phyloP scores from a whole-genome alignment of 2,888 invertebrate genomes.

The Zelleria hepariella region DNA sequence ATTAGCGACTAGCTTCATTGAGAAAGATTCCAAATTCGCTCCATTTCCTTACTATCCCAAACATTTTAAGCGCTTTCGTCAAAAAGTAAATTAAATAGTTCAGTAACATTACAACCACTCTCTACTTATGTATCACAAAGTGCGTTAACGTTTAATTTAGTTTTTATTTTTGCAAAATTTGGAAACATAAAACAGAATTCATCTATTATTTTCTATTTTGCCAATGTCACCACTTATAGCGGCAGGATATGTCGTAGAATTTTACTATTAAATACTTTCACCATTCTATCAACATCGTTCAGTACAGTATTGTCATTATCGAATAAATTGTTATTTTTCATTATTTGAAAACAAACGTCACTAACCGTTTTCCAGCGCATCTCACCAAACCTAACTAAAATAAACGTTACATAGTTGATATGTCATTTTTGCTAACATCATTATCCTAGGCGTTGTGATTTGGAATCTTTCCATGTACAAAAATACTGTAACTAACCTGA shows the following conservation, averaged over 20 bases:
- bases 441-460: conserved; percentile 43
- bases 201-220: conserved; percentile 23
- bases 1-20: conserved; percentile 64
- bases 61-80: conserved; percentile 13
- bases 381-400: conserved; percentile 35
- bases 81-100: not conserved
- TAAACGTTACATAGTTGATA: conserved; percentile 60
- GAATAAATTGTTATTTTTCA: conserved; percentile 42
- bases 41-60: conserved; percentile 7
- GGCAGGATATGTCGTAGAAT: conserved; percentile 65
- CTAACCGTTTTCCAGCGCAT: conserved; percentile 54
- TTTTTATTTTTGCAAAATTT: not conserved
- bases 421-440: conserved; percentile 64
- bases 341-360: conserved; percentile 28
- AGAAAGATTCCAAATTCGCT: conserved; percentile 68
- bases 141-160: not conserved
- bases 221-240: conserved; percentile 52
- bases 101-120: not conserved
- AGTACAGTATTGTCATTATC: conserved; percentile 53
- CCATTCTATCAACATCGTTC: conserved; percentile 51
- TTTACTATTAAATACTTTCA: conserved; percentile 61
- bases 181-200: not conserved
- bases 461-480: conserved; percentile 67
- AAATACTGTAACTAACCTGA: conserved; percentile 57
- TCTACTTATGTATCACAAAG: not conserved